Conservation (phyloP, 2,113 vertebrate species). For the Vireo altiloquus region DNA sequence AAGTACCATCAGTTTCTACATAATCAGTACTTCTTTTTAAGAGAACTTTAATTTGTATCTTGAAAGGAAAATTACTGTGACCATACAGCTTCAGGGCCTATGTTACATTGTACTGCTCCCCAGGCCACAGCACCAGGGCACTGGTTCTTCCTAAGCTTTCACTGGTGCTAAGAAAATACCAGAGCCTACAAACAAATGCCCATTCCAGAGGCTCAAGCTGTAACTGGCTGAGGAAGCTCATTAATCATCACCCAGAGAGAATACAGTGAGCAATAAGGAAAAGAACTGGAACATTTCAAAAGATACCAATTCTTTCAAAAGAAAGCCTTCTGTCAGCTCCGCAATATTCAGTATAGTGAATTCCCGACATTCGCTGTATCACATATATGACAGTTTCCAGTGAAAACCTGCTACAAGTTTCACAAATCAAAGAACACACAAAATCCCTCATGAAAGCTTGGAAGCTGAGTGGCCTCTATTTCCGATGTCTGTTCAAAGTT, state of each 20-base stretch:
- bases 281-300: neutral
- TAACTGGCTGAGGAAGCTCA: neutral
- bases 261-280: neutral
- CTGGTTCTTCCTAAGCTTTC: neutral
- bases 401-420: neutral
- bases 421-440: neutral
- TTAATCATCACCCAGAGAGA: neutral
- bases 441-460: neutral
- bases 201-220: neutral
- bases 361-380: neutral
- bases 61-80: neutral
- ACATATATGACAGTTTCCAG: fast-evolving
- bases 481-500: neutral
- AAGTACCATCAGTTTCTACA: neutral
- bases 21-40: neutral
- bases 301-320: neutral
- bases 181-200: neutral
- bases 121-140: neutral
- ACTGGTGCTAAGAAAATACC: neutral
- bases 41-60: neutral
- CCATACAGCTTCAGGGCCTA: neutral
- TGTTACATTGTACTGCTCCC: fast-evolving
- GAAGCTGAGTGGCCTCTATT: neutral
- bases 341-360: neutral
- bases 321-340: neutral